These are phyloP conservation scores for Leucophora obtusa DNA, from an alignment of 2,888 invertebrate genomes.

Conservation along the genomic window DNA sequence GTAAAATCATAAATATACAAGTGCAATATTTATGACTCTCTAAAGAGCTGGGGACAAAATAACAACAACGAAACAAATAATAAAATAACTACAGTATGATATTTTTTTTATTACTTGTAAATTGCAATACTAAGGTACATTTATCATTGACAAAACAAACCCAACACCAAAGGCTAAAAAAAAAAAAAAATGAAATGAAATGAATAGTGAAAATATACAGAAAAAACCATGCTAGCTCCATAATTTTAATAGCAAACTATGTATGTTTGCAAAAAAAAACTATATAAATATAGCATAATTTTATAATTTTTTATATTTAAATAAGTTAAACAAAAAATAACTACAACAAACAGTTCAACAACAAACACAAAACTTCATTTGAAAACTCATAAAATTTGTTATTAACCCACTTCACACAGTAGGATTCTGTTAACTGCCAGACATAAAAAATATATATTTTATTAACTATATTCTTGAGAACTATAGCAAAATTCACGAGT, in stretches of 20 bases:
- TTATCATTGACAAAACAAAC: constrained; percentile 52
- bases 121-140: constrained; percentile 53
- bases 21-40: constrained; percentile 61
- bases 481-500: constrained; percentile 13
- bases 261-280: background rate
- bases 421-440: constrained; percentile 63
- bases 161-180: background rate
- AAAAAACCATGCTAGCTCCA: background rate
- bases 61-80: background rate
- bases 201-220: background rate
- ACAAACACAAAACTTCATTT: constrained; percentile 35
- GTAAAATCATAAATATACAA: constrained; percentile 60
- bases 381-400: constrained; percentile 62
- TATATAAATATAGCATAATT: background rate
- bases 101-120: constrained; percentile 53
- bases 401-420: constrained; percentile 67
- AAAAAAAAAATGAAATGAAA: background rate
- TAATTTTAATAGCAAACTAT: background rate
- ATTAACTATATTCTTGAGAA: constrained; percentile 57
- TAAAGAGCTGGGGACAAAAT: constrained; percentile 48
- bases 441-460: constrained; percentile 53
- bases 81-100: constrained; percentile 11
- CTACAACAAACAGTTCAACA: background rate
- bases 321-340: background rate
- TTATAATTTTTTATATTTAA: background rate